These are phyloP conservation scores for Psittacula derbiana DNA, from an alignment of 2,797 vertebrate species.

Conservation along the genomic window DNA sequence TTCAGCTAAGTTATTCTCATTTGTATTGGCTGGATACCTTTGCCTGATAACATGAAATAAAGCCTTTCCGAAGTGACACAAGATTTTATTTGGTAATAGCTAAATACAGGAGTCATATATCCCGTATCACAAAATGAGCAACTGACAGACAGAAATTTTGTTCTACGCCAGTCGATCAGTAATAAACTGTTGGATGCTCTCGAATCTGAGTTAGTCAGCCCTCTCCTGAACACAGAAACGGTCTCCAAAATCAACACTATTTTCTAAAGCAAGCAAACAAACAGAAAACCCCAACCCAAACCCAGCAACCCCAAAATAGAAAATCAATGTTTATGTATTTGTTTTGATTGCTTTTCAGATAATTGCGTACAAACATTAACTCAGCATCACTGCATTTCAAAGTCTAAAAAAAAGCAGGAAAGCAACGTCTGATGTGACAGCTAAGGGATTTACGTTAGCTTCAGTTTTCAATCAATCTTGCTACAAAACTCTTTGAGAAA, in stretches of 20 bases:
- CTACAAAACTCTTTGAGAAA: background rate
- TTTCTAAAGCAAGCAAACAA: background rate
- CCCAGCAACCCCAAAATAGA: background rate
- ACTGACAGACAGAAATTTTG: background rate
- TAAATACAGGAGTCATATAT: background rate
- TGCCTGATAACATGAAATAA: background rate
- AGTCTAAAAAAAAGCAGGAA: background rate
- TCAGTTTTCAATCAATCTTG: background rate
- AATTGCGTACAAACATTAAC: background rate
- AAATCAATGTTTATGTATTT: background rate
- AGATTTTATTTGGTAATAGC: background rate
- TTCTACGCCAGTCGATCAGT: background rate
- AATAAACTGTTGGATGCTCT: background rate
- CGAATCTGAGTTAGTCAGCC: background rate
- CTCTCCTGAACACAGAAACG: background rate
- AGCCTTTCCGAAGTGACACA: background rate
- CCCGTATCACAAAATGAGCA: background rate
- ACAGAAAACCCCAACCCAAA: background rate
- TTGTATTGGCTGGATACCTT: background rate
- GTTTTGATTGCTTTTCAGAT: constrained; percentile 22
- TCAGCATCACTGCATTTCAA: background rate
- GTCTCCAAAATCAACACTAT: background rate
- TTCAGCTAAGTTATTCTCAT: background rate
- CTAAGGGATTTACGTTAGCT: background rate
- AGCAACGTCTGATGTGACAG: background rate